Evolutionary conservation across 2,797 vertebrate genomes (phyloP).

Genomic region (Helostoma temminkii): DNA sequence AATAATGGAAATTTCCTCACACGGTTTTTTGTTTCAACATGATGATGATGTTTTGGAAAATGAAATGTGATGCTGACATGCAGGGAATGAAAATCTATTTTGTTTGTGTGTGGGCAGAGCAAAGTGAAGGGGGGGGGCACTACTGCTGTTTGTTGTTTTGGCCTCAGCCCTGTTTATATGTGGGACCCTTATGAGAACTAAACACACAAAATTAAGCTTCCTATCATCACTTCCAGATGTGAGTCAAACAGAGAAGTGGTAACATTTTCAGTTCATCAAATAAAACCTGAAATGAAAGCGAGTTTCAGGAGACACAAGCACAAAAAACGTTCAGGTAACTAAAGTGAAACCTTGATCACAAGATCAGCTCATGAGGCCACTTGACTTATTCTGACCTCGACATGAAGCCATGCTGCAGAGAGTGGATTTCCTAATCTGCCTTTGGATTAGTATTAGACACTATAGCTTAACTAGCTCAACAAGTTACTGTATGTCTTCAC

Average conservation of each 20-base stretch:
- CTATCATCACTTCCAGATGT: constrained; percentile 46
- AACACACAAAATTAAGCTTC: constrained; percentile 28
- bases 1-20: background rate
- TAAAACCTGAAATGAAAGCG: constrained; percentile 37
- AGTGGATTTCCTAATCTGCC: too few species aligned
- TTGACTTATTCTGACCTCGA: constrained; percentile 6
- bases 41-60: background rate
- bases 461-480: too few species aligned
- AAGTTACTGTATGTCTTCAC: too few species aligned
- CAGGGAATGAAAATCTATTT: constrained; percentile 6
- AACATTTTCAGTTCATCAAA: constrained; percentile 40
- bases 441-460: too few species aligned
- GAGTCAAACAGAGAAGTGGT: constrained; percentile 34
- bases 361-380: background rate
- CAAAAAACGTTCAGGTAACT: background rate
- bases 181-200: constrained; percentile 18
- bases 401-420: background rate
- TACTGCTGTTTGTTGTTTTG: constrained; percentile 5
- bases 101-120: background rate
- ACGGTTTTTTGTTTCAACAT: background rate
- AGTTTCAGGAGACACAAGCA: background rate
- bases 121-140: background rate
- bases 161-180: constrained; percentile 7
- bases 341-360: constrained; percentile 10
- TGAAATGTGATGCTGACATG: background rate